Conservation (phyloP, 2,888 invertebrate genomes). For the Galerucella pusilla region DNA sequence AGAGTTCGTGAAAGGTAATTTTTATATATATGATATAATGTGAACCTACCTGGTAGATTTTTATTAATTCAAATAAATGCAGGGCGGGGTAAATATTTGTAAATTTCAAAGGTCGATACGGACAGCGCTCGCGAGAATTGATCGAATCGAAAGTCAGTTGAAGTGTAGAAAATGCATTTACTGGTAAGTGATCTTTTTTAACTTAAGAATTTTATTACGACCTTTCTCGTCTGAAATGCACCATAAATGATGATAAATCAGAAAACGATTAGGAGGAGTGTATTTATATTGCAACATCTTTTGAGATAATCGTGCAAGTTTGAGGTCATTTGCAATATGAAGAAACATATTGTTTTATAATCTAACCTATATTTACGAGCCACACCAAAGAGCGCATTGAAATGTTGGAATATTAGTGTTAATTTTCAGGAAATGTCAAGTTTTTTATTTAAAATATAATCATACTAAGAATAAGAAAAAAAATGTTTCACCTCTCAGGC, state of each 20-base stretch:
- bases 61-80: constrained; percentile 23
- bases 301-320: constrained; percentile 27
- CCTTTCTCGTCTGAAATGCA: constrained; percentile 15
- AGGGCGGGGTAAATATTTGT: constrained; percentile 37
- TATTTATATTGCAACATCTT: constrained; percentile 18
- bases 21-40: background rate
- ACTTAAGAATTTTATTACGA: constrained; percentile 23
- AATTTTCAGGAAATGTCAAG: too few species aligned
- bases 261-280: constrained; percentile 23
- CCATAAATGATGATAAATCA: constrained; percentile 22
- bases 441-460: too few species aligned
- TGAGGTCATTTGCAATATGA: constrained; percentile 21
- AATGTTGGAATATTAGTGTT: too few species aligned
- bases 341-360: constrained; percentile 22
- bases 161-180: constrained; percentile 27
- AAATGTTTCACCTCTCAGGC: too few species aligned
- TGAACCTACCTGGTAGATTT: background rate
- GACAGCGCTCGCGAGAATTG: constrained; percentile 12
- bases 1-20: background rate
- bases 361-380: background rate
- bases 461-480: too few species aligned
- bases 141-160: constrained; percentile 23
- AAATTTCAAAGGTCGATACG: constrained; percentile 35
- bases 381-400: too few species aligned
- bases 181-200: constrained; percentile 26